A percentile compares a stretch with the other conserved stretches of the same genome.
These are phyloP conservation scores for Megaustenia siamemsis DNA, from an alignment of 2,888 invertebrate genomes.

Conservation along the genomic window DNA sequence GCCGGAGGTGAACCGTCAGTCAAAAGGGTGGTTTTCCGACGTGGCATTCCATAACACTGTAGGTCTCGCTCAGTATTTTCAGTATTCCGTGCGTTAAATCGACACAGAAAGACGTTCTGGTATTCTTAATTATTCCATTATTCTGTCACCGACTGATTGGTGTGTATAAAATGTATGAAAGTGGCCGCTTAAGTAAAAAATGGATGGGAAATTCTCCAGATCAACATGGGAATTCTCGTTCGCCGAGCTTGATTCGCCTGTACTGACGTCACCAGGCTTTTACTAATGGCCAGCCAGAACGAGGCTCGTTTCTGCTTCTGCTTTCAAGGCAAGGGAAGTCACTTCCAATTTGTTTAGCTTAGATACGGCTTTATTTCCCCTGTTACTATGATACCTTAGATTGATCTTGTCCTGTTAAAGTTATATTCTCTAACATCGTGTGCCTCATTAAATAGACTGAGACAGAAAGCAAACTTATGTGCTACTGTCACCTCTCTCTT, in stretches of 20 bases:
- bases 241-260: slow-evolving; percentile 31
- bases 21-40: slow-evolving; percentile 55
- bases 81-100: not conserved
- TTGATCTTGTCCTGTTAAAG: not conserved
- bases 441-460: too few relatives aligned
- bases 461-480: too few relatives aligned
- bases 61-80: slow-evolving; percentile 25
- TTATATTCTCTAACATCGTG: too few relatives aligned
- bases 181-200: slow-evolving; percentile 30
- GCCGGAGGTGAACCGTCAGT: slow-evolving; percentile 52
- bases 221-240: slow-evolving; percentile 45
- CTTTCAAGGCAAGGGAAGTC: slow-evolving; percentile 11
- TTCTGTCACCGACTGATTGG: not conserved
- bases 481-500: too few relatives aligned
- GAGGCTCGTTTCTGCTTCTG: slow-evolving; percentile 13
- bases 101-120: not conserved
- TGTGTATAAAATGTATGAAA: not conserved
- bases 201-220: slow-evolving; percentile 48
- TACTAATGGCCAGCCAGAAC: slow-evolving; percentile 45
- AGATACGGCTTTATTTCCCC: not conserved
- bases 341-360: not conserved
- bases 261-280: slow-evolving; percentile 51
- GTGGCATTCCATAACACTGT: slow-evolving; percentile 53
- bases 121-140: not conserved
- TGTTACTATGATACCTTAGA: not conserved